A percentile compares a stretch with the other conserved stretches of the same genome.
Conservation (phyloP, 2,113 vertebrate genomes). For the Nothobranchius kuhntae region DNA sequence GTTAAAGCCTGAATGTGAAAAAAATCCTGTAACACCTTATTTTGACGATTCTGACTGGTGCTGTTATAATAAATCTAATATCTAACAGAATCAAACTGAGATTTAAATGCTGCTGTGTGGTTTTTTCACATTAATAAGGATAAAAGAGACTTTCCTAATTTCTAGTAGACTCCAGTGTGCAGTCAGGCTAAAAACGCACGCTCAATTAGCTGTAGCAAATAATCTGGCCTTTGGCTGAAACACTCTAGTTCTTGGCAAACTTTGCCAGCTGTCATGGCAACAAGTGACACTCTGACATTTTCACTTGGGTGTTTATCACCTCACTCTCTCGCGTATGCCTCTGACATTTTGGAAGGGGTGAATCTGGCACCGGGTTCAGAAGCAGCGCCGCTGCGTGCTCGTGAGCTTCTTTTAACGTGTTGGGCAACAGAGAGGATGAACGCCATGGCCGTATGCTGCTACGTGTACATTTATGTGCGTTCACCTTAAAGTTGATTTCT, state of each 20-base stretch:
- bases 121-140: conserved; percentile 10
- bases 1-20: background rate
- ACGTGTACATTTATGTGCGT: background rate
- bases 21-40: conserved; percentile 8
- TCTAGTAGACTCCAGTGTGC: conserved; percentile 3
- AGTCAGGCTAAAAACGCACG: conserved; percentile 18
- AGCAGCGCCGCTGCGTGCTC: conserved; percentile 22
- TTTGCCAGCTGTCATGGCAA: conserved; percentile 76
- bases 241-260: conserved; percentile 65
- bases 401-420: conserved; percentile 11
- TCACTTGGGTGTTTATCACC: conserved; percentile 66
- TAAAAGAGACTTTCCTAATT: conserved; percentile 15
- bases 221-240: conserved; percentile 72
- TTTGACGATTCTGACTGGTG: background rate
- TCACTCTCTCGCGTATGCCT: conserved; percentile 46
- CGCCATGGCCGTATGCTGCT: conserved; percentile 8
- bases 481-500: conserved; percentile 22
- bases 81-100: conserved; percentile 4
- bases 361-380: conserved; percentile 34
- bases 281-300: conserved; percentile 74
- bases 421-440: conserved; percentile 9
- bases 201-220: conserved; percentile 65
- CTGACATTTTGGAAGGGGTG: conserved; percentile 67
- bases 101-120: background rate
- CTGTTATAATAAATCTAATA: conserved; percentile 21